Base-by-base conservation (phyloP, 1,140 invertebrate genomes). In the Whitmania pigra region DNA sequence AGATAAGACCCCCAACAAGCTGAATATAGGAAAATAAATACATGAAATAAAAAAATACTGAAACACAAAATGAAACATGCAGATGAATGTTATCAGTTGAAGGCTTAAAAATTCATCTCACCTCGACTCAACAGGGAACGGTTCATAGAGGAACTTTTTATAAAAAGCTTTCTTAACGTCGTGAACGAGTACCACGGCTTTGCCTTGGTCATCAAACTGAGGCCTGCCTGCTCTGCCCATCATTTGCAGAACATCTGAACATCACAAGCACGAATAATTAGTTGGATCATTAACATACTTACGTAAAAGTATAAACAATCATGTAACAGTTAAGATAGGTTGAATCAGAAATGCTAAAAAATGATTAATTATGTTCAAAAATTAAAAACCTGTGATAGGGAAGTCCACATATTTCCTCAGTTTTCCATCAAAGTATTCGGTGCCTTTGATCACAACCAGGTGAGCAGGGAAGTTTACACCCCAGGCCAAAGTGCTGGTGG, bases 111-210 rank as follows among this genome's bases (percentile, higher is more conserved):
- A 36, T 36, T 36, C 31, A 36, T 36, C 77, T 77, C 76, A 85
- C 83, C 82, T 86, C 0, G 94, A 98, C 81, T 99, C 97, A 0
- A 99, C 95, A 0, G 97, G 97, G 82, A 99, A 99, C 0, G 97
- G 97, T 80, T 99, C 94, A 80, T 99, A 98, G 0, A 99, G 82
- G 81, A 99, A 99, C 80, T 96, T 96, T 79, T 97, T 97, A 83
- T 99, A 99, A 84, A 98, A 99, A 80, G 93, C 91, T 81, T 99
- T 99, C 82, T 99, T 99, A 29, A 91, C 87, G 78, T 99, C 96
- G 77, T 99, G 96, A 0, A 99, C 95, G 71, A 99, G 85, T 13
- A 99, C 92, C 18, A 97, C 91, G 5, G 97, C 96, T 4, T 96
- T 90, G 3, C 94, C 96, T 73, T 91, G 89, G 77, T 90, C 89